Evolutionary conservation across 2,797 vertebrate genomes (phyloP).

Genomic region (Kryptopterus vitreolus): DNA sequence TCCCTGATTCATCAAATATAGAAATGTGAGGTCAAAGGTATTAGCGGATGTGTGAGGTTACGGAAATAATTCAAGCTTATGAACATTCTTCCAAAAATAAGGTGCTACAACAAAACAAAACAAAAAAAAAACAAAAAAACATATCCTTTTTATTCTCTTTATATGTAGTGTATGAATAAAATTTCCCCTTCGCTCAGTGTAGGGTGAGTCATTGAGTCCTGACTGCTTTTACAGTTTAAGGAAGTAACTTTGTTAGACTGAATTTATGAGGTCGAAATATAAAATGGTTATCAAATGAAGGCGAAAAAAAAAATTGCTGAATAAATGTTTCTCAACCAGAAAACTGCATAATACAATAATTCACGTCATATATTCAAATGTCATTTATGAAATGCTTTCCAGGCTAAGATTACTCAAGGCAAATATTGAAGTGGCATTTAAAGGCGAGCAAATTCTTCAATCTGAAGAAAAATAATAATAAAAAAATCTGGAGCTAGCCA

Average conservation of each 20-base stretch:
- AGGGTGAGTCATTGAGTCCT: constrained; percentile 14
- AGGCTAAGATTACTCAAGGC: background rate
- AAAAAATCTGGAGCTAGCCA: too few relatives aligned
- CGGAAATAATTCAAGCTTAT: too few relatives aligned
- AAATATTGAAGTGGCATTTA: background rate
- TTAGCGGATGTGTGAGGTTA: too few relatives aligned
- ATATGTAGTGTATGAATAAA: background rate
- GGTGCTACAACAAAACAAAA: background rate
- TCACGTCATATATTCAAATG: background rate
- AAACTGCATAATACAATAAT: background rate
- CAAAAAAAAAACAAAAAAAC: background rate
- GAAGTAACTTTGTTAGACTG: constrained; percentile 34
- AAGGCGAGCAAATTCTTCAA: too few relatives aligned
- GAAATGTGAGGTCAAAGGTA: too few relatives aligned
- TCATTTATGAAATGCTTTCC: background rate
- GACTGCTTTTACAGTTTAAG: constrained; percentile 1
- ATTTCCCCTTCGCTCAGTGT: background rate
- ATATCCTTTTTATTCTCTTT: background rate
- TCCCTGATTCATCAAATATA: too few relatives aligned
- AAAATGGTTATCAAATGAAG: background rate
- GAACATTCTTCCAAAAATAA: too few relatives aligned
- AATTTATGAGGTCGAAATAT: background rate
- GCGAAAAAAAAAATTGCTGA: background rate
- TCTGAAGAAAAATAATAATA: too few relatives aligned
- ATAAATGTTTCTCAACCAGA: background rate